phyloP scores from a whole-genome alignment of 2,888 invertebrate genomes.

The Dynastes maya region DNA sequence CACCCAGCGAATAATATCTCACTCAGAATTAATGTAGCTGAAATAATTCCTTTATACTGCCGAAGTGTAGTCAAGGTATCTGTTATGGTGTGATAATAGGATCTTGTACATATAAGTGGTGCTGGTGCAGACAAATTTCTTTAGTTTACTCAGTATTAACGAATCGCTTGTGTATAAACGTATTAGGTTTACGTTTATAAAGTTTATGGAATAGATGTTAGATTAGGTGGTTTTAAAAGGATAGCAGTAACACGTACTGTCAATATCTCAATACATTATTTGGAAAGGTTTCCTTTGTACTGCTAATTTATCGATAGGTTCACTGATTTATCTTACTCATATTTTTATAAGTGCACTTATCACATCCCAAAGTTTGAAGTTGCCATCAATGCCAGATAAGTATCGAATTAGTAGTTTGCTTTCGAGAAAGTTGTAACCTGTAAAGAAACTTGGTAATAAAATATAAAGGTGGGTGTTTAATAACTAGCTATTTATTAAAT shows the following conservation, averaged over 20 bases:
- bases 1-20: constrained; percentile 45
- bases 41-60: constrained; percentile 42
- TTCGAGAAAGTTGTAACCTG: too few species aligned
- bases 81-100: constrained; percentile 36
- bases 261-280: background rate
- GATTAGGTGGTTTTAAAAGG: background rate
- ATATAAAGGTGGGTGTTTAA: too few species aligned
- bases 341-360: too few species aligned
- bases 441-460: too few species aligned
- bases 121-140: constrained; percentile 9
- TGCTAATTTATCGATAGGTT: background rate
- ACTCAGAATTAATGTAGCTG: constrained; percentile 44
- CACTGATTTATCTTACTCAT: too few species aligned
- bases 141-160: background rate
- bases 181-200: background rate
- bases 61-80: constrained; percentile 37
- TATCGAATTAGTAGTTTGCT: too few species aligned
- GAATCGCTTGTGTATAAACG: background rate
- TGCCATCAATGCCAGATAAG: too few species aligned
- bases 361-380: too few species aligned
- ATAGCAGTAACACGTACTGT: background rate
- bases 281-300: constrained; percentile 1
- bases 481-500: too few species aligned
- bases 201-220: background rate
- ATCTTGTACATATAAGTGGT: constrained; percentile 17